Percentiles rank a stretch among this genome's conserved stretches.
These are phyloP conservation scores for Suncus etruscus DNA, from an alignment of 2,113 vertebrate species.

Conservation along the genomic window DNA sequence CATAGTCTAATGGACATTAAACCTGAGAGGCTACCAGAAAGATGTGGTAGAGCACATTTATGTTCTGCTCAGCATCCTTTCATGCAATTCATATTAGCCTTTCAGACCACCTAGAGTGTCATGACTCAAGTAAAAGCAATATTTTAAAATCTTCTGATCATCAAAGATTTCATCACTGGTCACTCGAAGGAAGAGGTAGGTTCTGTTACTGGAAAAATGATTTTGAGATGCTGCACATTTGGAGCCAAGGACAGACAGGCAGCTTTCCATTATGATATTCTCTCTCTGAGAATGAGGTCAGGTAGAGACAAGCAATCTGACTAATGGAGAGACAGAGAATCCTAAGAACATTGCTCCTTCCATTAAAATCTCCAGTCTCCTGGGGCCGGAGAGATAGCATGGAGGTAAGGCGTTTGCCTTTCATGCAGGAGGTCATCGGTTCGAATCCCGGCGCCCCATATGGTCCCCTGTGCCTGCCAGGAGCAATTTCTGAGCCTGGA, in stretches of 20 bases:
- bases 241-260: background rate
- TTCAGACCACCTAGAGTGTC: background rate
- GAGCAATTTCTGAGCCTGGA: no score
- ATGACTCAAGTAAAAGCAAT: background rate
- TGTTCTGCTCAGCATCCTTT: background rate
- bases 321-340: background rate
- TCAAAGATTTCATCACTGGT: background rate
- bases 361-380: background rate
- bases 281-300: conserved; percentile 8
- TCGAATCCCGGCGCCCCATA: no score
- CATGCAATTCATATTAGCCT: background rate
- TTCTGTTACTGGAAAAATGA: conserved; percentile 16
- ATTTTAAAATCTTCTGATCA: background rate
- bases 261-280: background rate
- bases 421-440: no score
- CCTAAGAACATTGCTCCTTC: background rate
- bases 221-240: background rate
- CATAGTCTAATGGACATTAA: background rate
- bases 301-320: background rate
- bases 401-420: no score
- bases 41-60: background rate
- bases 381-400: no score
- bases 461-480: no score
- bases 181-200: background rate
- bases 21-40: background rate